Base-by-base conservation (phyloP, 2,888 invertebrate species). In the Netelia melanura region DNA sequence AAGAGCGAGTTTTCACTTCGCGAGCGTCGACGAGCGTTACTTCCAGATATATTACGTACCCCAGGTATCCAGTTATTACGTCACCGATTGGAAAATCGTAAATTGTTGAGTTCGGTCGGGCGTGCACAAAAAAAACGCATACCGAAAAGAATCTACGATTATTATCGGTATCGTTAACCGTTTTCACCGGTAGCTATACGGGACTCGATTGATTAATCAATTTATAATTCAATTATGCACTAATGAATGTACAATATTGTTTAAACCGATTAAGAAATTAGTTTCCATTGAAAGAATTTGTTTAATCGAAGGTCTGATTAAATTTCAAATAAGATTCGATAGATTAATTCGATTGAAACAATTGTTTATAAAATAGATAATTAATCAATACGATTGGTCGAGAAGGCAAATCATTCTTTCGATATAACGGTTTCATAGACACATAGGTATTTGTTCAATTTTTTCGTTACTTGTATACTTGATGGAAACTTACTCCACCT, bases 1-100 rank as follows among this genome's bases (percentile, higher is more conserved):
- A 25, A 30, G 43, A 80, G 82, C 85, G 76, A 85, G 80, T 82
- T 85, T 85, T 85, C 85, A 85, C 85, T 85, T 85, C 85, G 78
- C 67, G 82, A 76, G 80, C 65, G 54, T 67, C 82, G 65, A 2
- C 56, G 71, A 56, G 58, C 79, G 43, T 77, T 72, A 64, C 72
- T 76, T 76, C 75, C 48, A 67, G 65, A 79, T 54, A 68, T 68
- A 78, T 78, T 84, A 72, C 75, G 67, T 65, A 44, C 43, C 56
- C n/a, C 44, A 38, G 43, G 64, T 83, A 80, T 77, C 79, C 71
- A 76, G 65, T 68, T 70, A 56, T 85, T 83, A 52, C 85, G 75
- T 76, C 70, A 85, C 30, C 71, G 14, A 61, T 84, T 76, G 71
- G 30, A 85, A 85, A 80, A 80, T 82, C 23, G 38, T 65, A 43